phyloP scores from a whole-genome alignment of 2,888 invertebrate species.

The Athalia circularis region DNA sequence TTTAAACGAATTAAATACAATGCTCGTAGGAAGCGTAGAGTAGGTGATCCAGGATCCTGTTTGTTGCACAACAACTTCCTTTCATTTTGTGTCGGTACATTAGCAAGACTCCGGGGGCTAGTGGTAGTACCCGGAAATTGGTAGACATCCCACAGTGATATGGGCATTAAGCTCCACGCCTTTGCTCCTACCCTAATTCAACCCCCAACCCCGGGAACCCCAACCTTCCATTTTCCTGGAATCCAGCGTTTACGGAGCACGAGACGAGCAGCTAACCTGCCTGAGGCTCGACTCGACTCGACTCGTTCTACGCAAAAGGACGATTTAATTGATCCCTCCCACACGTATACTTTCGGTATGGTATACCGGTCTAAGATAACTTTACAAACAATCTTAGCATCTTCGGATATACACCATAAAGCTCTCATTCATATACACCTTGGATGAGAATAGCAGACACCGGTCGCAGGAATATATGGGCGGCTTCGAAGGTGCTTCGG shows the following conservation, averaged over 20 bases:
- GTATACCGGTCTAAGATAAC: constrained; percentile 8
- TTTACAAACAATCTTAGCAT: constrained; percentile 29
- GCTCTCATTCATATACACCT: too few species aligned
- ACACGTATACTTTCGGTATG: background rate
- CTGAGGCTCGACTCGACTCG: background rate
- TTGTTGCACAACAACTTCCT: constrained; percentile 41
- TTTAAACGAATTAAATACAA: constrained; percentile 38
- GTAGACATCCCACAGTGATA: constrained; percentile 59
- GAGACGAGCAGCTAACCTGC: constrained; percentile 26
- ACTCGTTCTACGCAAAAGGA: constrained; percentile 7
- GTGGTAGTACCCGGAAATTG: constrained; percentile 60
- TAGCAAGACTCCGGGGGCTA: constrained; percentile 42
- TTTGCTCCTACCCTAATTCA: constrained; percentile 44
- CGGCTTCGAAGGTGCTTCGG: too few species aligned
- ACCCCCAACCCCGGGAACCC: background rate
- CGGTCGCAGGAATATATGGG: too few species aligned
- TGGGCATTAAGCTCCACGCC: constrained; percentile 58
- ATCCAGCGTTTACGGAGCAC: background rate
- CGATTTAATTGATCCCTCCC: constrained; percentile 28
- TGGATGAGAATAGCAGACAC: too few species aligned
- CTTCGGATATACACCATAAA: background rate
- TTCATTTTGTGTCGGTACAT: constrained; percentile 42
- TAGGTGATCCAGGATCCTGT: constrained; percentile 29
- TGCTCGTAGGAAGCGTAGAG: constrained; percentile 4
- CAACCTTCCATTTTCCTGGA: constrained; percentile 18